Base-by-base conservation (phyloP, 2,888 invertebrate genomes). In the Frankliniella fusca region DNA sequence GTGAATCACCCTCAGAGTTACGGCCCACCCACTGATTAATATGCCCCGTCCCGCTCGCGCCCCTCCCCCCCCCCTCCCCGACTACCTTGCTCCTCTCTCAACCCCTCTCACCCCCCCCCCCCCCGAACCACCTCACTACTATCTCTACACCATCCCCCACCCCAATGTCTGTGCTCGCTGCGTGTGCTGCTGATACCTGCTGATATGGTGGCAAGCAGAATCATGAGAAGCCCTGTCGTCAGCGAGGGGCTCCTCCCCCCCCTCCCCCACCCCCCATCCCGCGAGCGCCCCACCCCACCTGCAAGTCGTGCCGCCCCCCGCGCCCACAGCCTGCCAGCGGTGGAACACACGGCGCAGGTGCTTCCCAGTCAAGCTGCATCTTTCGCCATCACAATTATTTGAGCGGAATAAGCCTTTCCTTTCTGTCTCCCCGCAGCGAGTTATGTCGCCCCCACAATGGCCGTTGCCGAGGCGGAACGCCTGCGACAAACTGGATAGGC, bases 191-290 rank as follows among this genome's bases (percentile, higher is more conserved):
- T 76, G 70, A 76, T 76, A 76, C 70, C 70, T 76, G 70, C 70
- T 76, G 70, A 76, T 76, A 27, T 76, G 70, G 70, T 12, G 70
- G 70, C 70, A 76, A 70, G 70, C 70, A 70, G 70, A 65, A 65
- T n/a, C 65, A 65, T 12, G 65, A 70, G 70, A 76, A 76, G 70
- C 70, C 27, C 70, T 76, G 70, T 76, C 70, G 70, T 76, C 70
- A 76, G 70, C 70, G 70, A 23, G 9, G 5, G 27, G 10, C 70
- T 27, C 12, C 70, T 10, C 70, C 70, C n/a, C 70, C 10, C 27
- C 70, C 1, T 8, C 54, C 20, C 18, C n/a, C n/a, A n/a, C 70
- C n/a, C 70, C 10, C 27, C 70, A 9, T 8, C 54, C 20, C 18
- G n/a, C n/a, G 18, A 12, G 54, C 20, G 38, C 12, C 15, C 54